Evolutionary conservation across 2,113 vertebrate species (phyloP).

Genomic region (Tetrax tetrax): DNA sequence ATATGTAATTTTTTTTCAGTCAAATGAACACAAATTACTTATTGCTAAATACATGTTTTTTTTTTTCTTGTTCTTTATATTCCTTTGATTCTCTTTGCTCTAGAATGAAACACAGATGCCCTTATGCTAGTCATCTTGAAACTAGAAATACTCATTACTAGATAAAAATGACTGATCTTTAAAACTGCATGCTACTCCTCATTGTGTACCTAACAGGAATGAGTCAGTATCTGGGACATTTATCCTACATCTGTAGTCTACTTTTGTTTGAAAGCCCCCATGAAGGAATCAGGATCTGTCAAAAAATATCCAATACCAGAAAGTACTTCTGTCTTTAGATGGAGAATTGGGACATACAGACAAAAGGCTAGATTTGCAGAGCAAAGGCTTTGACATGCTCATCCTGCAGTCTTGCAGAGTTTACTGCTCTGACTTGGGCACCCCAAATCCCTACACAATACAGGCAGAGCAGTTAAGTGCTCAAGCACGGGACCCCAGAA

Average conservation of each 20-base stretch:
- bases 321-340: background rate
- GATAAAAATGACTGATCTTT: background rate
- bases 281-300: background rate
- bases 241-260: background rate
- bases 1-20: background rate
- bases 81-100: background rate
- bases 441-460: background rate
- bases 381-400: background rate
- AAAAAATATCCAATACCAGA: background rate
- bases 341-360: background rate
- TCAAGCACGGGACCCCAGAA: background rate
- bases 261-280: background rate
- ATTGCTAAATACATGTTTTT: background rate
- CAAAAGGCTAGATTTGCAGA: background rate
- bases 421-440: background rate
- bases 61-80: background rate
- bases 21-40: background rate
- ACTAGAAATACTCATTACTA: slow-evolving; percentile 1
- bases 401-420: background rate
- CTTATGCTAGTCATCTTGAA: slow-evolving; percentile 21
- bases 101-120: background rate
- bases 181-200: background rate
- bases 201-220: background rate
- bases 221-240: background rate
- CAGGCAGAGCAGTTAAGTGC: background rate